A percentile compares a stretch with the other conserved stretches of the same genome.
Conservation (phyloP, 2,797 vertebrate species). For the Lagorchestes hirsutus region DNA sequence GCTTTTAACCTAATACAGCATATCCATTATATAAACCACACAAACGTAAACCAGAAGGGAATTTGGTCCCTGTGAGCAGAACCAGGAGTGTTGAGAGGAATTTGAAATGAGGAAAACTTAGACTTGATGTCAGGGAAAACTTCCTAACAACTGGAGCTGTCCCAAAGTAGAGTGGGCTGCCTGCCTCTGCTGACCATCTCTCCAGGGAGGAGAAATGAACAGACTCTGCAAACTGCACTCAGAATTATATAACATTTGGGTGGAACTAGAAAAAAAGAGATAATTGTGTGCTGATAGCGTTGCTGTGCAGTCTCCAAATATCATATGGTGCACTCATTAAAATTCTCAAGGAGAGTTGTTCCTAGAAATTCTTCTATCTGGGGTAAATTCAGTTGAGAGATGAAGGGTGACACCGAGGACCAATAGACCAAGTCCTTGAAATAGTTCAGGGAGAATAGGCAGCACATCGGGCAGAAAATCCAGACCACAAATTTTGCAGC, state of each 20-base stretch:
- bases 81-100: not conserved
- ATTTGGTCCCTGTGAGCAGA: not conserved
- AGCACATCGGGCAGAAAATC: not conserved
- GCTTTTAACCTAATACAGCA: not conserved
- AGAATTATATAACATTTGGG: not conserved
- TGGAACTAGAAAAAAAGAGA: not conserved
- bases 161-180: not conserved
- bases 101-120: not conserved
- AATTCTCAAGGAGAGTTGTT: not conserved
- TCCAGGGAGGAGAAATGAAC: not conserved
- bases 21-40: not conserved
- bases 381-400: not conserved
- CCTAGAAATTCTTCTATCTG: not conserved
- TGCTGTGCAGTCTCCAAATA: not conserved
- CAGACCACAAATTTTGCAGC: not conserved
- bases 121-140: not conserved
- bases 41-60: not conserved
- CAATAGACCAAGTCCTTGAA: not conserved
- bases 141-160: not conserved
- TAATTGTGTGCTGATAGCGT: not conserved
- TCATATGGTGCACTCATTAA: not conserved
- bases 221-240: not conserved
- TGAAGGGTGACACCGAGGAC: not conserved
- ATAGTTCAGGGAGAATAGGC: not conserved
- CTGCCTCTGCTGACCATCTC: not conserved